Conservation (phyloP, 2,797 vertebrate species). For the Ataeniobius toweri region DNA sequence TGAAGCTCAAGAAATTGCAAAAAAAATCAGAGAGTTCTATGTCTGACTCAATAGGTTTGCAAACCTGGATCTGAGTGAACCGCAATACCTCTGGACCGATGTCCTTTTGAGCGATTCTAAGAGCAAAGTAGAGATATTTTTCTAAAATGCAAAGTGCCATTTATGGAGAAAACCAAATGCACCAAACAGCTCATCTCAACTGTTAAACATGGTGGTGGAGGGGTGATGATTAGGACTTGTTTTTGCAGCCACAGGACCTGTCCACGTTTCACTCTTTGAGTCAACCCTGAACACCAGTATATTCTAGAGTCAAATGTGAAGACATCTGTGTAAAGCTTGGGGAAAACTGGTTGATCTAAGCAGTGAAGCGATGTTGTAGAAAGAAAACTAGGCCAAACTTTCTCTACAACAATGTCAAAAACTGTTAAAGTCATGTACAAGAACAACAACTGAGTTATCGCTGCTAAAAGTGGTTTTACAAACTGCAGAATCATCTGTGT, state of each 20-base stretch:
- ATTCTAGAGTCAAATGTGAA: background rate
- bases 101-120: background rate
- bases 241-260: background rate
- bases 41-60: background rate
- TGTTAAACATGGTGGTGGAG: background rate
- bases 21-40: no score
- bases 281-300: background rate
- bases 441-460: background rate
- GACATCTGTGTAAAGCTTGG: background rate
- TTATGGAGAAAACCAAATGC: background rate
- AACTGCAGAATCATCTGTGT: background rate
- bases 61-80: background rate
- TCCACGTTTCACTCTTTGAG: background rate
- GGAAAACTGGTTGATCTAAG: background rate
- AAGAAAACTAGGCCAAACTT: background rate
- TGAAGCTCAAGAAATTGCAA: no score
- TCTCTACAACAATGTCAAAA: background rate
- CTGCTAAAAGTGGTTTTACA: background rate
- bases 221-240: background rate
- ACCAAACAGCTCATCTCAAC: background rate
- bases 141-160: background rate
- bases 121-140: background rate
- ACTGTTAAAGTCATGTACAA: background rate
- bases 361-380: background rate
- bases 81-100: background rate